These are phyloP conservation scores for Lasioglossum baleicum DNA, from an alignment of 1,140 invertebrate genomes.

Conservation along the genomic window DNA sequence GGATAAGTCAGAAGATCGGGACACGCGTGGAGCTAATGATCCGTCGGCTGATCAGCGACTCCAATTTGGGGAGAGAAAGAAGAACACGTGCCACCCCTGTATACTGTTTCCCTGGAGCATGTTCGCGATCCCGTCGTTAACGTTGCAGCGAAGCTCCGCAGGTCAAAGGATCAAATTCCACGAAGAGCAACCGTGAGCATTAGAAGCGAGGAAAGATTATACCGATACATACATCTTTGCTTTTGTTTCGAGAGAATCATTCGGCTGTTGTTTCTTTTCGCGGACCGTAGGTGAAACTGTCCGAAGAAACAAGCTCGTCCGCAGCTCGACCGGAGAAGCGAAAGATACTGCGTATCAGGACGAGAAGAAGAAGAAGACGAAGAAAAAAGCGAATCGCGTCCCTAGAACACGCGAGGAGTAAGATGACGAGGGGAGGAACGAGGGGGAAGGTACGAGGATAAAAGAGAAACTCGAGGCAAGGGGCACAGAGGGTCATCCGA, in stretches of 20 bases:
- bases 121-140: conserved; percentile 27
- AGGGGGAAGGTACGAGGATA: conserved; percentile 16
- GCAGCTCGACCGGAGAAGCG: not conserved
- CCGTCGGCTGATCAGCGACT: conserved; percentile 40
- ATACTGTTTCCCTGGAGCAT: conserved; percentile 58
- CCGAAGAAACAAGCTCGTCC: not conserved
- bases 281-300: too few relatives aligned
- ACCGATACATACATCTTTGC: too few relatives aligned
- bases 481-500: conserved; percentile 60
- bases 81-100: conserved; percentile 58
- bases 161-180: conserved; percentile 2
- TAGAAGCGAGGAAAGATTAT: too few relatives aligned
- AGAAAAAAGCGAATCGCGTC: not conserved
- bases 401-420: not conserved
- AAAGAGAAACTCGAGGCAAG: conserved; percentile 23
- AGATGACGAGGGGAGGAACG: not conserved
- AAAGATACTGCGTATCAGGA: not conserved
- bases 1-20: not conserved
- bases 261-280: too few relatives aligned
- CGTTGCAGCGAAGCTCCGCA: not conserved
- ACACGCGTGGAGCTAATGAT: conserved; percentile 27
- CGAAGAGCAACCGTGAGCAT: too few relatives aligned
- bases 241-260: too few relatives aligned
- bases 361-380: not conserved
- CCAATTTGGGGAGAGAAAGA: not conserved